Evolutionary conservation across 2,113 vertebrate genomes (phyloP).

Genomic region (Carassius carassius): DNA sequence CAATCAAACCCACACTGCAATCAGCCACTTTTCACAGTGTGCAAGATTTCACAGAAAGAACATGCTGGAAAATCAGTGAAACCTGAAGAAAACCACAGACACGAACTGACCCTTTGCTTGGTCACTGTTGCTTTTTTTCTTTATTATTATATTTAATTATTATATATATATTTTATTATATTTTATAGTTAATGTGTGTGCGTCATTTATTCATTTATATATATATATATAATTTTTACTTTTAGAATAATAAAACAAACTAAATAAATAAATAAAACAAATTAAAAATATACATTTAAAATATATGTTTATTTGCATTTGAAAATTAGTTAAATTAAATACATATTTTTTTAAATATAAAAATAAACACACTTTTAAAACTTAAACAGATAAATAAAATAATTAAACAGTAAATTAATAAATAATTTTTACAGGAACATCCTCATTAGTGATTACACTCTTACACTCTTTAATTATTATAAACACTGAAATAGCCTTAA

Average conservation of each 20-base stretch:
- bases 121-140: too few relatives aligned
- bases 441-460: background rate
- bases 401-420: too few relatives aligned
- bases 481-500: background rate
- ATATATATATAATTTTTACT: too few relatives aligned
- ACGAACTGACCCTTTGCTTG: background rate
- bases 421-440: too few relatives aligned
- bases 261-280: background rate
- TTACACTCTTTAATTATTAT: background rate
- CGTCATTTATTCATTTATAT: too few relatives aligned
- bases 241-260: background rate
- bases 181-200: background rate
- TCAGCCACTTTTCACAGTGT: constrained; percentile 6
- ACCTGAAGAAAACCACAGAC: constrained; percentile 34
- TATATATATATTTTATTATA: background rate
- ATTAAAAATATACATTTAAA: background rate
- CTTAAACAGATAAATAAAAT: too few relatives aligned
- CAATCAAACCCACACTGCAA: constrained; percentile 43
- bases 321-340: too few relatives aligned
- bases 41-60: constrained; percentile 32
- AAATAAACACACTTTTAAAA: too few relatives aligned
- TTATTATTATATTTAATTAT: background rate
- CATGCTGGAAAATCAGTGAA: constrained; percentile 50
- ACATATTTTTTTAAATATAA: too few relatives aligned
- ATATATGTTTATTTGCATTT: too few relatives aligned